These are phyloP conservation scores for Camponotus vicinus DNA, from an alignment of 1,140 invertebrate species.

Conservation along the genomic window DNA sequence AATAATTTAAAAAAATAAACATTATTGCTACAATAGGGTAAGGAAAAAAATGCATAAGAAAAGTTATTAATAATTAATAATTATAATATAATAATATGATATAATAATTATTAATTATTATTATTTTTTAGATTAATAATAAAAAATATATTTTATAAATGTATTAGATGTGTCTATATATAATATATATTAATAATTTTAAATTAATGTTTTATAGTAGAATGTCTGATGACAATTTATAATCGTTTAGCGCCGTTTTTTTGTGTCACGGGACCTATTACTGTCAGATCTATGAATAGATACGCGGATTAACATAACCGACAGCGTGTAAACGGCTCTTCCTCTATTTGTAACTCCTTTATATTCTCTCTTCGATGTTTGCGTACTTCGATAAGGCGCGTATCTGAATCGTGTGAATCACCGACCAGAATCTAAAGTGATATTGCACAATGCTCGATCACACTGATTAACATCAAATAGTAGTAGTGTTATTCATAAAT, in stretches of 20 bases:
- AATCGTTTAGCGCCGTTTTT: slow-evolving; percentile 13
- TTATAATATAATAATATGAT: not conserved
- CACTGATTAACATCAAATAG: slow-evolving; percentile 26
- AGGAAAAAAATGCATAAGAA: too few relatives aligned
- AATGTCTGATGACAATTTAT: slow-evolving; percentile 12
- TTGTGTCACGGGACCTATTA: slow-evolving; percentile 12
- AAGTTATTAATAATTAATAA: too few relatives aligned
- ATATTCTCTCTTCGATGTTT: slow-evolving; percentile 27
- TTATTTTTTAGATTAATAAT: not conserved
- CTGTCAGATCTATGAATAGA: slow-evolving; percentile 66
- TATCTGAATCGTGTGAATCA: slow-evolving; percentile 57
- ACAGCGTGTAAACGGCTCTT: slow-evolving; percentile 45
- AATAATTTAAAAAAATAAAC: not conserved
- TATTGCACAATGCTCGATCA: slow-evolving; percentile 15
- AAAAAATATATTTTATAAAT: not conserved
- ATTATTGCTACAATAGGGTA: not conserved
- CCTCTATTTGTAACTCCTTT: slow-evolving; percentile 45
- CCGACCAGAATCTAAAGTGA: slow-evolving; percentile 40
- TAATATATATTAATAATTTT: not conserved
- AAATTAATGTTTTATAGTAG: not conserved
- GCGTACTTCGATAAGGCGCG: slow-evolving; percentile 50
- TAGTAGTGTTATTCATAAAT: not conserved
- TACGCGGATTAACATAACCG: slow-evolving; percentile 53
- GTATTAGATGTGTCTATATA: not conserved
- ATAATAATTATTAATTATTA: slow-evolving; percentile 4